Evolutionary conservation across 1,140 invertebrate genomes (phyloP).

Genomic region (Heliconius nattereri): DNA sequence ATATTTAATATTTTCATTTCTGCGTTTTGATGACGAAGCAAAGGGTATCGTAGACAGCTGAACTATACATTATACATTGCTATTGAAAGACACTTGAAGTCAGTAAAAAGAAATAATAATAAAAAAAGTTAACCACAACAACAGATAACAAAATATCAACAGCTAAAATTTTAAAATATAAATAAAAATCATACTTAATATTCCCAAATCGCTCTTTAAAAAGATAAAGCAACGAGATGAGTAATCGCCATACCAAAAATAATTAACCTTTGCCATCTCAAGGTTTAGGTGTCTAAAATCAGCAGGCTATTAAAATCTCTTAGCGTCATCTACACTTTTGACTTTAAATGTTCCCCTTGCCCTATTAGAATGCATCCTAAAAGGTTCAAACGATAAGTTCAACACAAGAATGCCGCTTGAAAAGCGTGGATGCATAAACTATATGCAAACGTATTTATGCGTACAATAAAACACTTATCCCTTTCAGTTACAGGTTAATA

Average conservation of each 20-base stretch:
- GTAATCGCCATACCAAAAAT: constrained; percentile 11
- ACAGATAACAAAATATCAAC: neutral
- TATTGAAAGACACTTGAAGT: neutral
- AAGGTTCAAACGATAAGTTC: constrained; percentile 74
- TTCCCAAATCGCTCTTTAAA: neutral
- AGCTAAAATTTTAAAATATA: neutral
- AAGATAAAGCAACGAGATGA: constrained; percentile 7
- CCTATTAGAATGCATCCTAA: constrained; percentile 76
- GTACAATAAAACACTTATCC: constrained; percentile 34
- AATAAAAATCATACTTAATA: neutral
- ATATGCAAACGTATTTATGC: constrained; percentile 34
- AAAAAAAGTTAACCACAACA: neutral
- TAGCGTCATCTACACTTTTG: constrained; percentile 58
- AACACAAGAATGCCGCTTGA: constrained; percentile 73
- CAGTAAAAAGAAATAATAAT: neutral
- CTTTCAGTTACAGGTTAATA: constrained; percentile 39
- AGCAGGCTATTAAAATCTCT: constrained; percentile 63
- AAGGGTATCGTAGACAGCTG: too few species aligned
- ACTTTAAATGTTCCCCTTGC: constrained; percentile 66
- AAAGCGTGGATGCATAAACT: constrained; percentile 63
- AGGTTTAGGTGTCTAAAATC: constrained; percentile 37
- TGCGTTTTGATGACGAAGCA: too few species aligned
- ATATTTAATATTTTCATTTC: too few species aligned
- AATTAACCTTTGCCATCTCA: constrained; percentile 15
- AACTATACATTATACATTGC: neutral